These are phyloP conservation scores for Chrysochloris asiatica DNA, from an alignment of 2,113 vertebrate genomes.

Conservation along the genomic window DNA sequence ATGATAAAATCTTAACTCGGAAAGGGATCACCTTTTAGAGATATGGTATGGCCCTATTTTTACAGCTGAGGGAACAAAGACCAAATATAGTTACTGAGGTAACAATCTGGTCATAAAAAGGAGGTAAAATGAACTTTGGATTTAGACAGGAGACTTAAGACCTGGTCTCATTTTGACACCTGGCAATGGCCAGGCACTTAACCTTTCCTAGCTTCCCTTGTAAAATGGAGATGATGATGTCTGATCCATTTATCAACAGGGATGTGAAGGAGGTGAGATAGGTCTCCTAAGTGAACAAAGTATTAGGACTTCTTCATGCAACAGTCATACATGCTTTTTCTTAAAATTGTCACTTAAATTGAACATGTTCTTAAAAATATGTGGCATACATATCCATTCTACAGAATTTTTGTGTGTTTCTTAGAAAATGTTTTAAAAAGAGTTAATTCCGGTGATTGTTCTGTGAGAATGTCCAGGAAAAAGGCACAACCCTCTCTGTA, in stretches of 20 bases:
- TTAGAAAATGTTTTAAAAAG: not conserved
- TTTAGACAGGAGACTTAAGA: not conserved
- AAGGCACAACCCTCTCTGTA: not conserved
- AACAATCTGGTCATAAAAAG: conserved; percentile 51
- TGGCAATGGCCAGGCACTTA: not conserved
- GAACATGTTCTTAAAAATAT: not conserved
- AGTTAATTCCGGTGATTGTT: not conserved
- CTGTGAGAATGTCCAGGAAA: not conserved
- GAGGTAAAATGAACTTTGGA: conserved; percentile 50
- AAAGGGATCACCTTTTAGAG: conserved; percentile 17
- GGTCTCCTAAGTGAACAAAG: not conserved
- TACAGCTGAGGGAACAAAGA: conserved; percentile 4
- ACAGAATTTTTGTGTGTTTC: not conserved
- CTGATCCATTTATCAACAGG: conserved; percentile 27
- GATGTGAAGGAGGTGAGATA: conserved; percentile 2
- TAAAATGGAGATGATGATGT: not conserved
- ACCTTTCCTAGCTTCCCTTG: conserved; percentile 33
- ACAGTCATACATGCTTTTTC: not conserved
- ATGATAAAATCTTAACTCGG: conserved; percentile 46
- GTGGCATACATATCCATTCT: not conserved
- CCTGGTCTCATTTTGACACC: not conserved
- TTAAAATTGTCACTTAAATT: not conserved
- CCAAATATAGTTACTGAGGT: conserved; percentile 46
- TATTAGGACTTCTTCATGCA: not conserved
- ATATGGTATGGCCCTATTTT: conserved; percentile 27